Conservation (phyloP, 2,888 invertebrate genomes). For the Tetramorium bicarinatum region DNA sequence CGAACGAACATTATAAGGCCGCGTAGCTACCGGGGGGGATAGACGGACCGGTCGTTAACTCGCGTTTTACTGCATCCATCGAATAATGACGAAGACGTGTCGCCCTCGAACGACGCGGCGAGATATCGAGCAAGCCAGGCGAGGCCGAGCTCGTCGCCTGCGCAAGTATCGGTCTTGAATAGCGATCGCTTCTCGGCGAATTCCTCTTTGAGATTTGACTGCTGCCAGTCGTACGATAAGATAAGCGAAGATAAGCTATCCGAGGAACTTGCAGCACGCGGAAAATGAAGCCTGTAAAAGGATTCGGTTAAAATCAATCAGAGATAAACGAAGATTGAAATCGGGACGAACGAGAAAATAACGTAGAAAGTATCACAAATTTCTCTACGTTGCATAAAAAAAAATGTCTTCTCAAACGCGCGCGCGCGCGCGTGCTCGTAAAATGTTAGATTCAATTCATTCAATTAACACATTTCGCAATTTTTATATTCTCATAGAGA, state of each 20-base stretch:
- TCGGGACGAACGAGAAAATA: background rate
- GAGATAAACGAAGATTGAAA: background rate
- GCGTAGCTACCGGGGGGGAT: constrained; percentile 11
- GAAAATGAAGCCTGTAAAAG: background rate
- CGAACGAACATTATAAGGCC: constrained; percentile 47
- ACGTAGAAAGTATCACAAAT: background rate
- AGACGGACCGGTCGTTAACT: constrained; percentile 65
- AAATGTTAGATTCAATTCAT: constrained; percentile 11
- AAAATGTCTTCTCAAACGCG: background rate
- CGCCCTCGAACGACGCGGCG: constrained; percentile 55
- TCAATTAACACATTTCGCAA: background rate
- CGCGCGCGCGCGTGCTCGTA: background rate
- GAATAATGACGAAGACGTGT: constrained; percentile 60
- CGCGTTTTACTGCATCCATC: constrained; percentile 61
- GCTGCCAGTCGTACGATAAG: background rate
- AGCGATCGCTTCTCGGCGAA: background rate
- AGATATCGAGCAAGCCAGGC: constrained; percentile 62
- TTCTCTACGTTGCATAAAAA: background rate
- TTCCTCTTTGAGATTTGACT: constrained; percentile 15
- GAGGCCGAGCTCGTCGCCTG: background rate
- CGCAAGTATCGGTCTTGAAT: constrained; percentile 19
- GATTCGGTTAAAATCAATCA: background rate
- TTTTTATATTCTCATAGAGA: background rate
- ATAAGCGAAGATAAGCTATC: background rate
- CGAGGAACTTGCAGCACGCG: background rate